These are phyloP conservation scores for Apus apus DNA, from an alignment of 2,113 vertebrate species.

Conservation along the genomic window DNA sequence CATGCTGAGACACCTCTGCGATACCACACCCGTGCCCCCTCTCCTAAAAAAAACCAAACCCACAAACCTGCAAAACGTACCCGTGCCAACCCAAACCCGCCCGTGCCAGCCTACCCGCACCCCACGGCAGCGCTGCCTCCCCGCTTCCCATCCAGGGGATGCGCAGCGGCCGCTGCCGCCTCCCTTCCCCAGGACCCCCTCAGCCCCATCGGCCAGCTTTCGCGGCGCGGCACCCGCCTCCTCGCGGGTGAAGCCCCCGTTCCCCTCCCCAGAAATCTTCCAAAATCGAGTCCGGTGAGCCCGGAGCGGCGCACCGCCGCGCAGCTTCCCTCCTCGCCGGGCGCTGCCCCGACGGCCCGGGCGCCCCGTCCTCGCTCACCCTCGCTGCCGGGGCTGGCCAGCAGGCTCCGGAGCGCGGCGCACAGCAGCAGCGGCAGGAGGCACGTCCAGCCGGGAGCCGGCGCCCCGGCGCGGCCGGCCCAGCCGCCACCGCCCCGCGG, in stretches of 20 bases:
- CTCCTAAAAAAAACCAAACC: background rate
- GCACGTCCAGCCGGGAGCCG: conserved; percentile 63
- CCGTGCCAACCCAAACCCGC: background rate
- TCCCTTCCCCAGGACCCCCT: background rate
- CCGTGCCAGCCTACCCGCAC: background rate
- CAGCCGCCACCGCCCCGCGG: background rate
- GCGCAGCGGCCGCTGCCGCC: background rate
- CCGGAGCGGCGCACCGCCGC: background rate
- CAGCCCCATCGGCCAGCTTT: too few species aligned
- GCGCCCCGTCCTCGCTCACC: conserved; percentile 49
- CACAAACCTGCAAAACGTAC: background rate
- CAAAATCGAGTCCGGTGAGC: background rate
- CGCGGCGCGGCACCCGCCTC: too few species aligned
- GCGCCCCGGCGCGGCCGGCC: background rate
- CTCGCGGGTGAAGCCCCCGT: background rate
- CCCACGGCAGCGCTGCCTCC: background rate
- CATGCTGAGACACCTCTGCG: background rate
- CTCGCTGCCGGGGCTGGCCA: conserved; percentile 75
- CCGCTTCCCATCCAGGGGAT: background rate
- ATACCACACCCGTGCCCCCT: too few species aligned
- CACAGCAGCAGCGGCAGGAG: conserved; percentile 51
- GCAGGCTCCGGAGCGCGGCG: conserved; percentile 68
- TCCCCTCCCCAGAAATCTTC: rapidly evolving
- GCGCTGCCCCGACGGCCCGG: background rate
- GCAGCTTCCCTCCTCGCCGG: background rate